Evolutionary conservation across 2,113 vertebrate species (phyloP).

Genomic region (Bombycilla garrulus): DNA sequence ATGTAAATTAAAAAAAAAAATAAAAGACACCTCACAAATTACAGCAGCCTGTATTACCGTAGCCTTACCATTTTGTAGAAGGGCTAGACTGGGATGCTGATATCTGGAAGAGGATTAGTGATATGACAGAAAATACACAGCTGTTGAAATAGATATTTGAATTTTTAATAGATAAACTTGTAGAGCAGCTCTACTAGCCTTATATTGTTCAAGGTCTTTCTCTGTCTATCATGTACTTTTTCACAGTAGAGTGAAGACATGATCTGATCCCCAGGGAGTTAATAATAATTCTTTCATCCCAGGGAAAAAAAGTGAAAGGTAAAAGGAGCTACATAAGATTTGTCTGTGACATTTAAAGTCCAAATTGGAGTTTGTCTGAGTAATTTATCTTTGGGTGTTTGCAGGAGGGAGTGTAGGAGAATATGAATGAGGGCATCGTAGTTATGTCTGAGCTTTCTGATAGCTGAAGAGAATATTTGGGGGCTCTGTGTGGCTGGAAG

Average conservation of each 20-base stretch:
- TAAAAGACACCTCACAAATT: not conserved
- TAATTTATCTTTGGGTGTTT: conserved; percentile 28
- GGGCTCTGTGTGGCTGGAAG: not conserved
- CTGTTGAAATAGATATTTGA: not conserved
- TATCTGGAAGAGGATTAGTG: not conserved
- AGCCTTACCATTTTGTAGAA: not conserved
- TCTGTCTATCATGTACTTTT: not conserved
- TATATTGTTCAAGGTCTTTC: not conserved
- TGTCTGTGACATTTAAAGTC: conserved; percentile 24
- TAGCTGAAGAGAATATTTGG: not conserved
- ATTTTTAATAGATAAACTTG: not conserved
- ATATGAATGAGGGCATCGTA: not conserved
- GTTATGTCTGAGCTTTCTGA: not conserved
- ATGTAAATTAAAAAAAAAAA: not conserved
- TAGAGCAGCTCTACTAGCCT: not conserved
- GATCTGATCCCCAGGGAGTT: not conserved
- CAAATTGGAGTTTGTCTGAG: conserved; percentile 6
- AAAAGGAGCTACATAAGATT: not conserved
- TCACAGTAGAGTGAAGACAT: not conserved
- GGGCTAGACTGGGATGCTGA: not conserved
- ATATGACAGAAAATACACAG: not conserved
- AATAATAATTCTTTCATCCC: not conserved
- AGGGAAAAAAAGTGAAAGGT: not conserved
- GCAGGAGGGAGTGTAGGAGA: conserved; percentile 9
- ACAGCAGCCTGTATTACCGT: not conserved